Conservation (phyloP, 2,797 vertebrate genomes). For the Melanotaenia boesemani region DNA sequence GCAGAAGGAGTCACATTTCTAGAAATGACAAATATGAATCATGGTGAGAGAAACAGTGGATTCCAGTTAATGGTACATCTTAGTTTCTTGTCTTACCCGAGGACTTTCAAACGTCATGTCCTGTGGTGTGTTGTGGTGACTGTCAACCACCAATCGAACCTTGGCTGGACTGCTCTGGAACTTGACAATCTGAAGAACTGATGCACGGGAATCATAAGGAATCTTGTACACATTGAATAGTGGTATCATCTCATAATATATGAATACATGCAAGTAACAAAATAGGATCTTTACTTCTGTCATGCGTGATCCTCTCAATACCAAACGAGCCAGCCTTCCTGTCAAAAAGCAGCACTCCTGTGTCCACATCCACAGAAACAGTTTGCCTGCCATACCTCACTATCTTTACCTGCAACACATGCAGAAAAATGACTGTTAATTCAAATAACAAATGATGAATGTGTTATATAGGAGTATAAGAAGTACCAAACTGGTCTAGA, state of each 20-base stretch:
- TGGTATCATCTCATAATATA: background rate
- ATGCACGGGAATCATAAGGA: background rate
- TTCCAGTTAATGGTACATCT: background rate
- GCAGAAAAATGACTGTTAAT: background rate
- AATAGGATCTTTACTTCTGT: conserved; percentile 77
- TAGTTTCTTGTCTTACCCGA: conserved; percentile 68
- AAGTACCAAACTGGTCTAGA: too few relatives aligned
- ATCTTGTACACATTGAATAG: accelerated
- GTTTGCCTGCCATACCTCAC: conserved; percentile 83
- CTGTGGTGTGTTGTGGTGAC: conserved; percentile 77
- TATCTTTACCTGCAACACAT: conserved; percentile 81
- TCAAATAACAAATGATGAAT: background rate
- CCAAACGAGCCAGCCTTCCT: conserved; percentile 78
- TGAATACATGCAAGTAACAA: background rate
- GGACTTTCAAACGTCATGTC: conserved; percentile 85
- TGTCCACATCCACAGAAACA: conserved; percentile 82
- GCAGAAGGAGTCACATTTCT: conserved; percentile 88
- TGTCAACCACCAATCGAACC: conserved; percentile 83
- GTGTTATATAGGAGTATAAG: background rate
- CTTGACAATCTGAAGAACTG: conserved; percentile 86
- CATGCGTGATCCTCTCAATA: conserved; percentile 80
- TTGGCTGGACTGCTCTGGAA: conserved; percentile 82
- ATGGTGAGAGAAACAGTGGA: background rate
- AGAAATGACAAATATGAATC: conserved; percentile 29
- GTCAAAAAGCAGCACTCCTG: conserved; percentile 83